These are phyloP conservation scores for Circaetus gallicus DNA, from an alignment of 2,113 vertebrate genomes.

Conservation along the genomic window DNA sequence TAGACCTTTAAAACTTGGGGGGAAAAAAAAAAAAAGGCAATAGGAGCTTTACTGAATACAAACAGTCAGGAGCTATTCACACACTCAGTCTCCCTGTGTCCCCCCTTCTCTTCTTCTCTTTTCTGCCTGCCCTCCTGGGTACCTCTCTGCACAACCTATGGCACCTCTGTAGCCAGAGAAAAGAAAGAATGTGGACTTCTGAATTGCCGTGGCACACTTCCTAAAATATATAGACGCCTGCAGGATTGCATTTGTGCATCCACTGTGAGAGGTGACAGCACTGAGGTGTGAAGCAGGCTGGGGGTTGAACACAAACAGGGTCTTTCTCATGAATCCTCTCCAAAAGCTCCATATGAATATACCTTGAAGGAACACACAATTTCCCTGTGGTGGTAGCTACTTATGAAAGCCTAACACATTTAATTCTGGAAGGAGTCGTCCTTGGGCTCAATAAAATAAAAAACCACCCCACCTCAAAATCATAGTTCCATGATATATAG, in stretches of 20 bases:
- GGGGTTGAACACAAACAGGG: background rate
- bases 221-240: background rate
- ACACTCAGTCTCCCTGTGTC: background rate
- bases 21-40: background rate
- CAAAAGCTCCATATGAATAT: background rate
- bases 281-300: background rate
- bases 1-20: background rate
- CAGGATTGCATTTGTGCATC: background rate
- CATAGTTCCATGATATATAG: background rate
- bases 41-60: background rate
- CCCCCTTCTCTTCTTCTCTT: background rate
- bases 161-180: background rate
- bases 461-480: background rate
- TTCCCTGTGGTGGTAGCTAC: background rate
- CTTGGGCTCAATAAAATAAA: background rate
- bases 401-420: background rate
- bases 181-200: background rate
- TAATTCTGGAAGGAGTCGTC: background rate
- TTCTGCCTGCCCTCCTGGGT: background rate
- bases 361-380: background rate
- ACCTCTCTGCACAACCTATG: background rate
- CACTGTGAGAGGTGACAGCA: background rate
- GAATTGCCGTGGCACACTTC: background rate
- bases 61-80: background rate
- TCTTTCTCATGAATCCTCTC: background rate